These are phyloP conservation scores for Tholera decimalis DNA, from an alignment of 2,888 invertebrate genomes.

Conservation along the genomic window DNA sequence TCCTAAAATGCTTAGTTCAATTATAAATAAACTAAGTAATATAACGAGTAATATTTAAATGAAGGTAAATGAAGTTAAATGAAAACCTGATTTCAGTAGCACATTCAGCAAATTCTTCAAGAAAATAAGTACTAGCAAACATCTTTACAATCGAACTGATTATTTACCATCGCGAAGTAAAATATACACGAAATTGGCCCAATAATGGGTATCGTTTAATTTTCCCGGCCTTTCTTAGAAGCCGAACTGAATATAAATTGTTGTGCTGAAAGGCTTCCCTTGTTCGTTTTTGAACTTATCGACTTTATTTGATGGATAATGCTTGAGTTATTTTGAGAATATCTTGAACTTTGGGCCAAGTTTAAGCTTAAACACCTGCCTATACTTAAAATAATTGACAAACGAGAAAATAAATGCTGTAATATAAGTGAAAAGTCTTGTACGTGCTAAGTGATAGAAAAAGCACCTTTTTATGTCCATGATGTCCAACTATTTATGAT, in stretches of 20 bases:
- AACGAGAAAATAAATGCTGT: too few relatives aligned
- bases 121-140: neutral
- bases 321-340: neutral
- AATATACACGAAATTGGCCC: conserved; percentile 4
- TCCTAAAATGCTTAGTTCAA: too few relatives aligned
- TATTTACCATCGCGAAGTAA: conserved; percentile 12
- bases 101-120: neutral
- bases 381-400: too few relatives aligned
- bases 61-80: neutral
- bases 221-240: neutral
- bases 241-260: conserved; percentile 35
- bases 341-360: neutral
- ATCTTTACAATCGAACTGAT: neutral
- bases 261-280: conserved; percentile 11
- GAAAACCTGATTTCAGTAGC: too few relatives aligned
- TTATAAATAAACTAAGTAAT: too few relatives aligned
- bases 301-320: conserved; percentile 7
- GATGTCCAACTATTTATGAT: too few relatives aligned
- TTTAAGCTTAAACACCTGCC: too few relatives aligned
- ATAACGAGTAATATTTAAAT: too few relatives aligned
- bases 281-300: conserved; percentile 2
- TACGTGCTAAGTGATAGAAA: too few relatives aligned
- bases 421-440: too few relatives aligned
- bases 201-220: conserved; percentile 11
- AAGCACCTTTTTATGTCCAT: too few relatives aligned